Conservation (phyloP, 2,888 invertebrate species). For the Theristus sp. region DNA sequence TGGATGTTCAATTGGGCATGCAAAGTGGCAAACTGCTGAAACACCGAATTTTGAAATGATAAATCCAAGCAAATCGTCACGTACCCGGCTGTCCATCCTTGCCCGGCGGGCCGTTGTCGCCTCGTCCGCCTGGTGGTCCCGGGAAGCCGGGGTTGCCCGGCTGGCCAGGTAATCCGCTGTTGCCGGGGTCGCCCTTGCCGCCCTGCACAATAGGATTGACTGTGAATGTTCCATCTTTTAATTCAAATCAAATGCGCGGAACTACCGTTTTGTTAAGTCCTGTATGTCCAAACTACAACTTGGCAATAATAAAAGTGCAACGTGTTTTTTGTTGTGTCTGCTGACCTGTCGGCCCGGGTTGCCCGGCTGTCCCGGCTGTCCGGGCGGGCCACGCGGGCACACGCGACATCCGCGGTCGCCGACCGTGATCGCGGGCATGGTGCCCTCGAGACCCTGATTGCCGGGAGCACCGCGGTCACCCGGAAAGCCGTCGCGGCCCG, state of each 20-base stretch:
- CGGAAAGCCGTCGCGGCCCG: conserved; percentile 15
- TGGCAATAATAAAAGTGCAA: no score
- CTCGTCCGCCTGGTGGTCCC: neutral
- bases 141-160: conserved; percentile 10
- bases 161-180: conserved; percentile 15
- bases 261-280: no score
- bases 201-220: neutral
- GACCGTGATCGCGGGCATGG: conserved; percentile 19
- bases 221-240: neutral
- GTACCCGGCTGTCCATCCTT: neutral
- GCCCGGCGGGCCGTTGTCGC: neutral
- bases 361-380: conserved; percentile 21
- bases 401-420: conserved; percentile 16
- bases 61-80: no score
- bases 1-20: no score
- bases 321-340: no score
- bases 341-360: neutral
- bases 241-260: no score
- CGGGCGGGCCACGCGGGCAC: conserved; percentile 21
- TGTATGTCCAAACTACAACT: no score
- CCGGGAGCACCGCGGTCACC: conserved; percentile 15
- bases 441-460: conserved; percentile 19
- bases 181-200: neutral
- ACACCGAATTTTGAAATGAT: no score
- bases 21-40: no score